Evolutionary conservation across 2,797 vertebrate species (phyloP), one percentile per base, ranked within the genome.

Genomic region (Fistularia commersonii): DNA sequence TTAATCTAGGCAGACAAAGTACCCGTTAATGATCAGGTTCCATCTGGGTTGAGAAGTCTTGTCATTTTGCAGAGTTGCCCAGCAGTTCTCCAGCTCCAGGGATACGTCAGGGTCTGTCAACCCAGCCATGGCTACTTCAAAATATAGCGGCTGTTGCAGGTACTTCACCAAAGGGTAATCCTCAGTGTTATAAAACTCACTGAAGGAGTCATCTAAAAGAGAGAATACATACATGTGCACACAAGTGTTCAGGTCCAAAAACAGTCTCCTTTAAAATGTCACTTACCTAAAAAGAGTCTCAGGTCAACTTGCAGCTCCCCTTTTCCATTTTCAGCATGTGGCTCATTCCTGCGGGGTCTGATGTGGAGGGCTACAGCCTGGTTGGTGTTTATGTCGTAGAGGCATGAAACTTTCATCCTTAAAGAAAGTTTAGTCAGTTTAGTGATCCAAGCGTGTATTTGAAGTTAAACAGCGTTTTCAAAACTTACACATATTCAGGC

Each of bases 1-100:
- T n/a, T n/a, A n/a, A n/a, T n/a, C n/a, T n/a, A n/a, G n/a, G n/a
- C n/a, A n/a, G n/a, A n/a, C n/a, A n/a, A n/a, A n/a, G 7, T 80
- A 89, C 88, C 88, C 81, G 1, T 88, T 68, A 32, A 78, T 73
- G 50, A 90, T 75, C 11, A 90, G 59, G 52, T 87, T 79, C 88
- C 86, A 88, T 71, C 76, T 72, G 3, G 85, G 84, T 8, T 56
- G 54, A 1, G 82, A 83, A 1, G 0, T 55, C 54, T 64, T 15
- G 55, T 88, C 66, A 0, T 64, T 9, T 0, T 60, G 34, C 6
- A 45, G 45, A 0, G 86, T 90, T 1, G 72, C 85, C 88, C 88
- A 90, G 65, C 89, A 90, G 69, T 66, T 76, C 37, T 84, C 84
- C 67, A 90, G 56, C 49, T 79, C 70, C 37, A 90, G 39, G 0